Conservation (phyloP, 2,888 invertebrate species). For the Luperina nickerlii region DNA sequence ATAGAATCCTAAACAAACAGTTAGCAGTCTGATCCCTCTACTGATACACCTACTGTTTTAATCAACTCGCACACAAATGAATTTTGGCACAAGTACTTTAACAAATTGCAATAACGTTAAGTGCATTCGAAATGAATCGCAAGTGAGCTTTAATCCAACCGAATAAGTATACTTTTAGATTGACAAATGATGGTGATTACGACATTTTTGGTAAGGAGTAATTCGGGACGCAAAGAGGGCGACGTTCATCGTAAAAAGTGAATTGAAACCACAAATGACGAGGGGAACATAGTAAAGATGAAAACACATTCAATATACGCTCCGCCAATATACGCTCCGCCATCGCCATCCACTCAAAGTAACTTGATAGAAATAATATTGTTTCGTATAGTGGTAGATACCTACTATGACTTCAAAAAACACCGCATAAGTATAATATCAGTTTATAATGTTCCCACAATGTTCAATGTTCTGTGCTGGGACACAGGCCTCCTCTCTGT, state of each 20-base stretch:
- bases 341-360: constrained; percentile 9
- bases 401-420: no score
- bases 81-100: constrained; percentile 59
- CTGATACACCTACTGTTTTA: constrained; percentile 62
- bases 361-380: background rate
- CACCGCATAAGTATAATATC: background rate
- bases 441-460: background rate
- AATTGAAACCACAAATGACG: constrained; percentile 90
- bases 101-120: constrained; percentile 35
- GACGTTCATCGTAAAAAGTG: constrained; percentile 86
- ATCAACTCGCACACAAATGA: constrained; percentile 61
- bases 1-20: constrained; percentile 59
- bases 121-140: constrained; percentile 31
- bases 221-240: constrained; percentile 83
- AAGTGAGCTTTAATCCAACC: constrained; percentile 53
- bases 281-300: constrained; percentile 74
- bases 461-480: background rate
- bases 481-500: background rate
- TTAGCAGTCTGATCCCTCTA: constrained; percentile 47
- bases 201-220: constrained; percentile 77
- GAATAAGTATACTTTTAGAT: constrained; percentile 51
- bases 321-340: constrained; percentile 46
- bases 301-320: constrained; percentile 54
- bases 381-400: background rate
- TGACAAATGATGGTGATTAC: constrained; percentile 70